Conservation (phyloP, 2,888 invertebrate species). For the Tipula lateralis region DNA sequence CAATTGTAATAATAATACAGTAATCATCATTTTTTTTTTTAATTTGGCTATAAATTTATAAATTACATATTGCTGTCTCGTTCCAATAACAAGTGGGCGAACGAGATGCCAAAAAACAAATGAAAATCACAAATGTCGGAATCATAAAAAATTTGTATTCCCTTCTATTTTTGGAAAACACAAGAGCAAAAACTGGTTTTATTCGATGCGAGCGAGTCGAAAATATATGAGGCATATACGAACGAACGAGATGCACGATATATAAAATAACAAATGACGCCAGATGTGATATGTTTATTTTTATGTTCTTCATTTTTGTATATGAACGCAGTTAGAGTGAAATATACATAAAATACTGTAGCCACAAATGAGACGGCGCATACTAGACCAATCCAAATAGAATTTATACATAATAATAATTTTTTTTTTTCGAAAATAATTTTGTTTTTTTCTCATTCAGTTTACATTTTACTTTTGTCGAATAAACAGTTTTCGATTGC, state of each 20-base stretch:
- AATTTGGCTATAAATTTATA: not conserved
- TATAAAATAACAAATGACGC: not conserved
- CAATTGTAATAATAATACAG: not conserved
- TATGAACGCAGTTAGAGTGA: not conserved
- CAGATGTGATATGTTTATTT: not conserved
- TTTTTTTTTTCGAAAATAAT: not conserved
- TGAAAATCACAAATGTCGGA: not conserved
- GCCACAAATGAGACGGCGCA: not conserved
- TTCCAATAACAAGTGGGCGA: not conserved
- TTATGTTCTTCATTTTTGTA: not conserved
- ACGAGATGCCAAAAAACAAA: not conserved
- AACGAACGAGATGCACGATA: not conserved
- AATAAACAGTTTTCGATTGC: constrained; percentile 24
- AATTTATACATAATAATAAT: not conserved
- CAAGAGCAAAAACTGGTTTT: not conserved
- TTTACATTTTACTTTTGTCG: constrained; percentile 28
- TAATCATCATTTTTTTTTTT: not conserved
- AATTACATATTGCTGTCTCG: not conserved
- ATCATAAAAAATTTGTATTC: not conserved
- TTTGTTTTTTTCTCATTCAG: constrained; percentile 25
- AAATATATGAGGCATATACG: not conserved
- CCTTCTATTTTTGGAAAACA: not conserved
- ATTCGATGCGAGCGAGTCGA: not conserved
- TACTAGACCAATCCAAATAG: not conserved
- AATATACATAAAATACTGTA: not conserved